A percentile compares a stretch with the other conserved stretches of the same genome.
Evolutionary conservation across 2,888 invertebrate genomes (phyloP).

Genomic region (Sisyra nigra): DNA sequence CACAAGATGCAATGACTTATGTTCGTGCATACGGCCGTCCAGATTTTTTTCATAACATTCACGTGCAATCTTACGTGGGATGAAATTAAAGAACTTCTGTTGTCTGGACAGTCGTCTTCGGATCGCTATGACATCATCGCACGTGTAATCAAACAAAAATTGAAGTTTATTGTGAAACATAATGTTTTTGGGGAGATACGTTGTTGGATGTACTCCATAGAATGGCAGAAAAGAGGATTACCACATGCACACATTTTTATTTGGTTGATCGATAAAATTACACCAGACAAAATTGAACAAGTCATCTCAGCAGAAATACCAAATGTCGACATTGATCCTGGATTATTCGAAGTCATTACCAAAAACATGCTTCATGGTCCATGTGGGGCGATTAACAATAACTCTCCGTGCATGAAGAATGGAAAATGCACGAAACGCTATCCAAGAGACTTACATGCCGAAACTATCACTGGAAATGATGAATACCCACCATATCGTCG

Average conservation of each 20-base stretch:
- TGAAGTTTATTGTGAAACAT: conserved; percentile 10
- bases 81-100: conserved; percentile 6
- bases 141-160: conserved; percentile 12
- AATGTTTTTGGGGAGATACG: conserved; percentile 10
- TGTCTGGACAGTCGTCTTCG: conserved; percentile 10
- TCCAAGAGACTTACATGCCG: conserved; percentile 9
- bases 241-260: conserved; percentile 11
- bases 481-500: conserved; percentile 12
- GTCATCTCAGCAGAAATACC: conserved; percentile 13
- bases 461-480: conserved; percentile 15
- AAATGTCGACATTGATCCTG: conserved; percentile 16
- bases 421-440: conserved; percentile 19
- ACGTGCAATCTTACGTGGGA: conserved; percentile 16
- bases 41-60: conserved; percentile 19
- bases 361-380: conserved; percentile 26
- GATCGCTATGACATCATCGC: conserved; percentile 13
- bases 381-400: conserved; percentile 21
- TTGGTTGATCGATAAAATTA: conserved; percentile 10
- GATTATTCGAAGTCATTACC: conserved; percentile 18
- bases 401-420: conserved; percentile 24
- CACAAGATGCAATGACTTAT: conserved; percentile 20
- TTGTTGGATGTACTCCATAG: conserved; percentile 13
- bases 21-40: conserved; percentile 20
- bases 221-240: conserved; percentile 11
- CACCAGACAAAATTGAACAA: conserved; percentile 7